phyloP scores from a whole-genome alignment of 1,140 invertebrate genomes.

The Aphelenchoides besseyi region DNA sequence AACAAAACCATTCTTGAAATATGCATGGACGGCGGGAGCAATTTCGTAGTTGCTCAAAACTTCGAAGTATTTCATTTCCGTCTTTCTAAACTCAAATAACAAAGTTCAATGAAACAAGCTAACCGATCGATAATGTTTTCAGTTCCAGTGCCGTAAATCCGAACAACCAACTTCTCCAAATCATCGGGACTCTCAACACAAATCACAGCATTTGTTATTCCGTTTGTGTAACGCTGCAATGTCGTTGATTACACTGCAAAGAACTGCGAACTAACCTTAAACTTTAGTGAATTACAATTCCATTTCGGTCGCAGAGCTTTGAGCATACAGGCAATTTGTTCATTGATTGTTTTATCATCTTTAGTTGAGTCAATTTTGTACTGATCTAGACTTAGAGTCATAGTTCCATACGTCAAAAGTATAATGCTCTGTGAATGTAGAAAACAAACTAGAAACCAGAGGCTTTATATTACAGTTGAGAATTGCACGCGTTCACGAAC shows the following conservation, averaged over 20 bases:
- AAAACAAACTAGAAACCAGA: conserved; percentile 7
- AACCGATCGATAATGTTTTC: conserved; percentile 85
- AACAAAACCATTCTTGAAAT: conserved; percentile 86
- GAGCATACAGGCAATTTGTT: conserved; percentile 15
- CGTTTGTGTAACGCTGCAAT: conserved; percentile 82
- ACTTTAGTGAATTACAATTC: conserved; percentile 9
- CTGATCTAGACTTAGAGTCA: neutral
- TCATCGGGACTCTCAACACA: conserved; percentile 69
- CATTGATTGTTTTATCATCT: neutral
- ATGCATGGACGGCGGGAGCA: conserved; percentile 80
- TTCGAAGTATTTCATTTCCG: conserved; percentile 65
- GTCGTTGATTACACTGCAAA: neutral
- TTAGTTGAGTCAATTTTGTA: neutral
- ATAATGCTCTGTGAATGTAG: neutral
- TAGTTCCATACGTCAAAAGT: too few relatives aligned
- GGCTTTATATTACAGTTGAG: neutral
- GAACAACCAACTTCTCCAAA: conserved; percentile 76
- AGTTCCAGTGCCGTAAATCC: conserved; percentile 88
- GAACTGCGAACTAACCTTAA: conserved; percentile 11
- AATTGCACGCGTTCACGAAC: conserved; percentile 9
- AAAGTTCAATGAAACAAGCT: conserved; percentile 59
- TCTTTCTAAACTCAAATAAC: conserved; percentile 47
- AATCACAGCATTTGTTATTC: conserved; percentile 88
- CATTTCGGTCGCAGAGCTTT: conserved; percentile 22
- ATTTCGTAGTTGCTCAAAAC: conserved; percentile 73